Base-by-base conservation (phyloP, 2,113 vertebrate genomes). In the Trematocara macrostoma region DNA sequence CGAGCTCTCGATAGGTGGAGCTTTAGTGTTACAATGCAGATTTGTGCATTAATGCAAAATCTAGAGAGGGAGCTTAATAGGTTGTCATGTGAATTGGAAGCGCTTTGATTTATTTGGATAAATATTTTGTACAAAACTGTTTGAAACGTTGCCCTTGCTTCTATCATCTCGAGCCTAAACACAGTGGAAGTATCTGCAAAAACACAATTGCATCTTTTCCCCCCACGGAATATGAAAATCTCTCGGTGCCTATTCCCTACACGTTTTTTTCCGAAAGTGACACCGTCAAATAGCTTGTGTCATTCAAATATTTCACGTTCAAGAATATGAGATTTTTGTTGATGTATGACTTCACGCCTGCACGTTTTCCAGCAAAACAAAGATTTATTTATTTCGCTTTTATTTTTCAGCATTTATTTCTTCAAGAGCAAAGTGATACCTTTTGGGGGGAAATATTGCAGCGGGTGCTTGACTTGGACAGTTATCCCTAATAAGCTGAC, bases 11-110 rank as follows among this genome's bases (percentile, higher is more conserved):
- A 91, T 89, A 91, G 88, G 89, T 90, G 90, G 88, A 87, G 90
- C 87, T 88, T 86, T 84, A 71, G 84, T 87, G 94, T 92, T 90
- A 51, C 87, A 90, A 93, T 92, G 90, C 91, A 91, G 83, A 92
- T 92, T 90, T 87, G 87, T 88, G 88, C 91, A 91, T 92, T 93
- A 92, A 92, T 92, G 90, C 67, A 84, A 74, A 52, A 84, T 87
- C 38, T 57, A 52, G 81, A 89, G 64, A 81, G 82, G 35, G 59
- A 84, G 79, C 29, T 45, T 90, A 89, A 91, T 82, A 84, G 87
- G 82, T 76, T 90, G 85, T 86, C 80, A 45, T 88, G 61, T 88
- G 83, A 92, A 80, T 88, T 84, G 49, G 31, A 83, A 81, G 38
- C 7, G 2, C 49, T 55, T 76, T 88, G 79, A 92, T 93, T 91